These are phyloP conservation scores for Acrobasis consociella DNA, from an alignment of 2,888 invertebrate species.

Conservation along the genomic window DNA sequence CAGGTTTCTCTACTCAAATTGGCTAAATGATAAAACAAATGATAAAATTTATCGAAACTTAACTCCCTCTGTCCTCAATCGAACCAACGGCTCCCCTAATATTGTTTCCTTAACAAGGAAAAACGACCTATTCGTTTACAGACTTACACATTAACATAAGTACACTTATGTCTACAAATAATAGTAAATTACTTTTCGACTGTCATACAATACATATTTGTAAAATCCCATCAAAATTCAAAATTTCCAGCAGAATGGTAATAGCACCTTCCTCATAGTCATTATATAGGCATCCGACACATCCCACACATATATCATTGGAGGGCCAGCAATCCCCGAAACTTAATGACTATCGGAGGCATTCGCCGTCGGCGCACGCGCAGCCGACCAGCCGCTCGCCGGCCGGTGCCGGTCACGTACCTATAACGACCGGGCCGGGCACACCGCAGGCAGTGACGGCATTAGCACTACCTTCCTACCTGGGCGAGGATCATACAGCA, in stretches of 20 bases:
- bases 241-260: constrained; percentile 37
- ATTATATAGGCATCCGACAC: constrained; percentile 74
- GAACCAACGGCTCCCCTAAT: too few relatives aligned
- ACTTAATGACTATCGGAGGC: constrained; percentile 77
- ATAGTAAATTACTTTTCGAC: constrained; percentile 5
- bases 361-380: constrained; percentile 63
- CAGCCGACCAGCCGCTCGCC: constrained; percentile 22
- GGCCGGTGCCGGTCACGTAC: constrained; percentile 41
- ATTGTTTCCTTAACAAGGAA: too few relatives aligned
- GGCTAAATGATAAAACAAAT: too few relatives aligned
- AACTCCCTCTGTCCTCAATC: too few relatives aligned
- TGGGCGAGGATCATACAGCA: too few relatives aligned
- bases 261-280: constrained; percentile 48
- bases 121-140: too few relatives aligned
- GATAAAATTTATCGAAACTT: too few relatives aligned
- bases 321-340: constrained; percentile 65
- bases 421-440: constrained; percentile 47
- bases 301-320: constrained; percentile 70
- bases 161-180: too few relatives aligned
- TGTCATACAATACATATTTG: neutral
- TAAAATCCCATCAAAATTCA: constrained; percentile 9
- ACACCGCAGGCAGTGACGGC: constrained; percentile 6
- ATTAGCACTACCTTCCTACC: too few relatives aligned
- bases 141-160: too few relatives aligned
- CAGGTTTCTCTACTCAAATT: too few relatives aligned